Conservation (phyloP, 2,113 vertebrate species). For the Montifringilla adamsi region DNA sequence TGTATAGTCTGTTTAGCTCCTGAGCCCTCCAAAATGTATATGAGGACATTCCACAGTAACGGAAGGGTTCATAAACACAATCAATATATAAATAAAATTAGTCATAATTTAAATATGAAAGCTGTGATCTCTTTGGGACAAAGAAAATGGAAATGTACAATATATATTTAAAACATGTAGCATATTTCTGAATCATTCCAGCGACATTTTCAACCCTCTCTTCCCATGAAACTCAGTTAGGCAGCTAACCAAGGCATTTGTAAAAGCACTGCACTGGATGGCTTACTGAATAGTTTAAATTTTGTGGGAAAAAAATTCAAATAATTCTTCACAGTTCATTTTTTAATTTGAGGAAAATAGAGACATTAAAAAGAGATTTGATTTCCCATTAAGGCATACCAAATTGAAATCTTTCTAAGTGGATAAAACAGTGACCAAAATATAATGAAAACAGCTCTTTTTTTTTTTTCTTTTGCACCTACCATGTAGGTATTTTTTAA, state of each 20-base stretch:
- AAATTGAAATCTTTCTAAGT: neutral
- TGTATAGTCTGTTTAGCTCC: neutral
- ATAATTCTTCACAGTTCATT: neutral
- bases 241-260: neutral
- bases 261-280: neutral
- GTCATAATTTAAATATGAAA: neutral
- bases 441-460: neutral
- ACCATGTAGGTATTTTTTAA: constrained; percentile 29
- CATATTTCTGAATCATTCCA: neutral
- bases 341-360: constrained; percentile 35
- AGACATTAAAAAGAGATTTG: constrained; percentile 22
- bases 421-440: neutral
- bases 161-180: neutral
- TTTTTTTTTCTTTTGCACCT: neutral
- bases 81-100: neutral
- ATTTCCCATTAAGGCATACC: neutral
- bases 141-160: neutral
- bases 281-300: neutral
- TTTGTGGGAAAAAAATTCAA: neutral
- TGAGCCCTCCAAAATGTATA: neutral
- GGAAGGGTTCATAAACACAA: neutral
- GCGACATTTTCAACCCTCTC: neutral
- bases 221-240: neutral
- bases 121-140: neutral
- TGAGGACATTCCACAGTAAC: neutral